Conservation (phyloP, 2,888 invertebrate genomes). For the Caenorhabditis sinica region DNA sequence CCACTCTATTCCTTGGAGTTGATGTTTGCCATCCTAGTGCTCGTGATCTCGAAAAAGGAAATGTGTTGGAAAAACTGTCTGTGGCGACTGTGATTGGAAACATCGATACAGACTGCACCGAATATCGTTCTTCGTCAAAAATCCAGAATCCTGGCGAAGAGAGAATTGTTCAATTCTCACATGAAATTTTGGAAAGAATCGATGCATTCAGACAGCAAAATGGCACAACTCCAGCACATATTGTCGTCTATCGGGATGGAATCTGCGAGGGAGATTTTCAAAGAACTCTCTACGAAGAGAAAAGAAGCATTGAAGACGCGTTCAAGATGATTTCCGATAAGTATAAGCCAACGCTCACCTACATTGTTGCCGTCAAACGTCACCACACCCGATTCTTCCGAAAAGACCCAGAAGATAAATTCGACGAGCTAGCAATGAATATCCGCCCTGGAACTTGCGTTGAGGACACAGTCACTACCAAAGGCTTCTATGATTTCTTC, state of each 20-base stretch:
- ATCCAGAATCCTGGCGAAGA: constrained; percentile 32
- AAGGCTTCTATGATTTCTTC: too few relatives aligned
- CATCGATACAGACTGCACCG: constrained; percentile 78
- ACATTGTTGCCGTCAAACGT: too few relatives aligned
- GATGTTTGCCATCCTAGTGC: constrained; percentile 95
- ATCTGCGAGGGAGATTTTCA: constrained; percentile 62
- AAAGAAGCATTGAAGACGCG: constrained; percentile 7
- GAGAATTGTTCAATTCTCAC: constrained; percentile 4
- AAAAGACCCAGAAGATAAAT: too few relatives aligned
- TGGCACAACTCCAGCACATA: constrained; percentile 37
- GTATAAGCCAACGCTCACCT: too few relatives aligned
- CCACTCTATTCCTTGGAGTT: constrained; percentile 91
- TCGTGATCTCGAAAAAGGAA: too few relatives aligned
- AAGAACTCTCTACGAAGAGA: constrained; percentile 61
- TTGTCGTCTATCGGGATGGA: constrained; percentile 68
- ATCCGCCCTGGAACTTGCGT: too few relatives aligned
- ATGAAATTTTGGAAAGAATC: constrained; percentile 5
- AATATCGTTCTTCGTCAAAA: constrained; percentile 65
- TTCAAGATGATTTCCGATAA: background rate
- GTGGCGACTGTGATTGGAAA: too few relatives aligned
- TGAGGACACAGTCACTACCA: too few relatives aligned
- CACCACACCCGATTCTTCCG: too few relatives aligned
- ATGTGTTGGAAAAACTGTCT: too few relatives aligned
- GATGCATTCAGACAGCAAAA: constrained; percentile 16
- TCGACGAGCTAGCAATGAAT: too few relatives aligned